phyloP scores from a whole-genome alignment of 2,888 invertebrate species.

The Drosophila sordidapex region DNA sequence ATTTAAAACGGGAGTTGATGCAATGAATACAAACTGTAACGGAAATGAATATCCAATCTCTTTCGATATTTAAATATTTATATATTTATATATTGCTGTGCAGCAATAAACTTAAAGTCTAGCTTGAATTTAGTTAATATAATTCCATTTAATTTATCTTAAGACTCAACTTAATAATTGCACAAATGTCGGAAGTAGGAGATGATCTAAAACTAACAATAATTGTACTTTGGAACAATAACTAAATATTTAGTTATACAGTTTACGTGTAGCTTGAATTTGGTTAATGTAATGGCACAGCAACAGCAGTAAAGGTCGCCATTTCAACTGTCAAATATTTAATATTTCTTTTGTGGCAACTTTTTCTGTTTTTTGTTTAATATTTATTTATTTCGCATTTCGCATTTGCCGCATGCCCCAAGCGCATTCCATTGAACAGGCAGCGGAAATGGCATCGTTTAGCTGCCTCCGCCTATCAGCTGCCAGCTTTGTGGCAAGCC shows the following conservation, averaged over 20 bases:
- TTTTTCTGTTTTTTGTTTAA: conserved; percentile 24
- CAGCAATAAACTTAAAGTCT: not conserved
- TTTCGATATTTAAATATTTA: too few relatives aligned
- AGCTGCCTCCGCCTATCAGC: conserved; percentile 52
- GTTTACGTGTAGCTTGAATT: not conserved
- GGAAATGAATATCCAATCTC: not conserved
- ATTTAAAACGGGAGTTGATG: not conserved
- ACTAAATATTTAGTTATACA: not conserved
- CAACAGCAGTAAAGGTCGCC: conserved; percentile 1
- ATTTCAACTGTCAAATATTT: conserved; percentile 38
- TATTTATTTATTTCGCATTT: conserved; percentile 12
- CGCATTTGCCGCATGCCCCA: conserved; percentile 25
- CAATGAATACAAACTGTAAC: not conserved
- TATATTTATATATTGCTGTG: not conserved
- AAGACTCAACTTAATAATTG: too few relatives aligned
- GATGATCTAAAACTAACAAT: too few relatives aligned
- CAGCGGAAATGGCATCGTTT: conserved; percentile 68
- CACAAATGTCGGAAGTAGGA: too few relatives aligned
- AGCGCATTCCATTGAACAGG: conserved; percentile 52
- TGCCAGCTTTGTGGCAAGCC: conserved; percentile 48
- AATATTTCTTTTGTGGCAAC: conserved; percentile 18
- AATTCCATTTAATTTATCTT: not conserved
- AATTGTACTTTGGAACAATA: too few relatives aligned
- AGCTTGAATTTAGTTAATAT: not conserved
- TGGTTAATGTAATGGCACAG: not conserved